Percentiles rank a stretch among this genome's conserved stretches.
Conservation (phyloP, 2,888 invertebrate species). For the Charanyca ferruginea region DNA sequence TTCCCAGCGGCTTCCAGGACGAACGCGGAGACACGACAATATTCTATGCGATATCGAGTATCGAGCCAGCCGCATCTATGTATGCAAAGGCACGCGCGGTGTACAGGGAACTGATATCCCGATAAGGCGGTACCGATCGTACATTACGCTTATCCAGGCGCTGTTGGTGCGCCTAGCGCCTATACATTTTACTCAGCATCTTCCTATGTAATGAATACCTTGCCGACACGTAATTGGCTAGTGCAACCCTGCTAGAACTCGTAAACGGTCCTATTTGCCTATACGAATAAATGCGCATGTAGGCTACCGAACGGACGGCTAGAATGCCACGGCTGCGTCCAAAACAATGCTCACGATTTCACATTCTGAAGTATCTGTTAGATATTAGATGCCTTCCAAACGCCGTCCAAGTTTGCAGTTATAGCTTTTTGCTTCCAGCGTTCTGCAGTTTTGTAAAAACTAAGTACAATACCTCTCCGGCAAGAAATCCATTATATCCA, state of each 20-base stretch:
- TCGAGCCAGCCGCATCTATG: slow-evolving; percentile 77
- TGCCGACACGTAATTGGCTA: slow-evolving; percentile 81
- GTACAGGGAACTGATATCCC: slow-evolving; percentile 78
- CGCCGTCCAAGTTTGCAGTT: slow-evolving; percentile 45
- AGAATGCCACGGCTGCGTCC: slow-evolving; percentile 60
- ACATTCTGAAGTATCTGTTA: slow-evolving; percentile 57
- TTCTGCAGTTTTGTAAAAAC: slow-evolving; percentile 62
- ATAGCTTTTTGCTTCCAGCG: slow-evolving; percentile 50
- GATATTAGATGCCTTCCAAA: slow-evolving; percentile 53
- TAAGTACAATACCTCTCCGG: slow-evolving; percentile 53
- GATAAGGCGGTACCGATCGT: slow-evolving; percentile 83
- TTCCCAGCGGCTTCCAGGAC: slow-evolving; percentile 70
- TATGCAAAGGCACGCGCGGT: slow-evolving; percentile 84
- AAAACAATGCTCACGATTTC: slow-evolving; percentile 70
- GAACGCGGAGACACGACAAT: slow-evolving; percentile 75
- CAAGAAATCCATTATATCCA: slow-evolving; percentile 70
- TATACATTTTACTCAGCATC: slow-evolving; percentile 79
- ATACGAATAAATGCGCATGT: slow-evolving; percentile 59
- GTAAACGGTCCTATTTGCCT: slow-evolving; percentile 72
- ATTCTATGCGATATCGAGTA: slow-evolving; percentile 79
- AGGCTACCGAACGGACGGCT: slow-evolving; percentile 59
- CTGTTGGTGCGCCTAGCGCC: slow-evolving; percentile 76
- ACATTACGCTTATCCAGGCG: slow-evolving; percentile 82
- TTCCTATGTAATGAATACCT: slow-evolving; percentile 84
- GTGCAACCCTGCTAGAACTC: slow-evolving; percentile 72